Percentiles rank a stretch among this genome's conserved stretches.
Evolutionary conservation across 2,113 vertebrate species (phyloP).

Genomic region (Trichechus manatus): DNA sequence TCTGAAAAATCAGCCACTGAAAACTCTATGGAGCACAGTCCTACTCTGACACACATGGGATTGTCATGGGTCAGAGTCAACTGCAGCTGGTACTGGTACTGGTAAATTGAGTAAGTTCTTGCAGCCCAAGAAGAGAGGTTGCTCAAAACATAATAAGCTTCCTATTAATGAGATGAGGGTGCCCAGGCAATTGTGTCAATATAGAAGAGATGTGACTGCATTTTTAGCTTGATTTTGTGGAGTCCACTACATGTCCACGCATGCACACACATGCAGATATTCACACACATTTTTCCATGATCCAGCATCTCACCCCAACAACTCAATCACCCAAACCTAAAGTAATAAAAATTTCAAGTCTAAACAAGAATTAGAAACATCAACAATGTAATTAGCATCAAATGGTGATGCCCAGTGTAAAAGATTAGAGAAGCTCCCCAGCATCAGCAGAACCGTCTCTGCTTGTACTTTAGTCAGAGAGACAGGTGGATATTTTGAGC

Average conservation of each 20-base stretch:
- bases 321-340: not conserved
- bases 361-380: slow-evolving; percentile 67
- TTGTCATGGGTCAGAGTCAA: not conserved
- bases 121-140: not conserved
- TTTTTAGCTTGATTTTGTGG: not conserved
- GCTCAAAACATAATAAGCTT: not conserved
- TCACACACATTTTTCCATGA: not conserved
- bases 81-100: not conserved
- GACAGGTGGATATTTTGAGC: slow-evolving; percentile 87
- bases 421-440: slow-evolving; percentile 52
- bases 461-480: slow-evolving; percentile 65
- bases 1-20: not conserved
- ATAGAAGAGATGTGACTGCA: not conserved
- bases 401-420: slow-evolving; percentile 65
- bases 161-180: not conserved
- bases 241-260: not conserved
- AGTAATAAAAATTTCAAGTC: not conserved
- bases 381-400: slow-evolving; percentile 70
- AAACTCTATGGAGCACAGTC: not conserved
- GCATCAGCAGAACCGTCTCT: slow-evolving; percentile 52
- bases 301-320: not conserved
- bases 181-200: not conserved
- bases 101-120: too few species aligned
- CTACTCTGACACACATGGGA: not conserved
- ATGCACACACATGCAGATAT: not conserved